A percentile compares a stretch with the other conserved stretches of the same genome.
These are phyloP conservation scores for Diloba caeruleocephala DNA, from an alignment of 2,888 invertebrate species.

Conservation along the genomic window DNA sequence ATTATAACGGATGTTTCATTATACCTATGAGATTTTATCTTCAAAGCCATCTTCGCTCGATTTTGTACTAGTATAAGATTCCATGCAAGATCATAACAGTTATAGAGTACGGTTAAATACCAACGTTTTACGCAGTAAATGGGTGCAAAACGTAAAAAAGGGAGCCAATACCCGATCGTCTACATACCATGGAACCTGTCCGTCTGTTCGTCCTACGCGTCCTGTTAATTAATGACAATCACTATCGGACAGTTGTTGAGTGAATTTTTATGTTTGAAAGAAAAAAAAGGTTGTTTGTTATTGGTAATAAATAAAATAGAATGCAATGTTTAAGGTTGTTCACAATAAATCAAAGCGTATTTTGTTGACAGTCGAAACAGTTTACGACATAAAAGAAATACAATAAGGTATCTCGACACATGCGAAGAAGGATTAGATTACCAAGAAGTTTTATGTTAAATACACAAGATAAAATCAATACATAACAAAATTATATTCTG, in stretches of 20 bases:
- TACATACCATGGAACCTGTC: constrained; percentile 65
- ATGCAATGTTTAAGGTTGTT: background rate
- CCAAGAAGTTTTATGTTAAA: constrained; percentile 31
- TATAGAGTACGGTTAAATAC: constrained; percentile 42
- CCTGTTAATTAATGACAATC: constrained; percentile 68
- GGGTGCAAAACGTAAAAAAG: constrained; percentile 41
- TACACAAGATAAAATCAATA: constrained; percentile 26
- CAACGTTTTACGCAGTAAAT: constrained; percentile 43
- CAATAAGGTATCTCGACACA: constrained; percentile 1
- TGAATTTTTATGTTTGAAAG: constrained; percentile 18
- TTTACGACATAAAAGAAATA: background rate
- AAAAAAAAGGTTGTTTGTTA: constrained; percentile 15
- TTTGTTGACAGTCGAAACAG: too few relatives aligned
- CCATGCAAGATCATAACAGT: constrained; percentile 52
- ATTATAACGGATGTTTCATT: constrained; percentile 33
- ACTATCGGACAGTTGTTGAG: constrained; percentile 60
- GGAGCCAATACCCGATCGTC: constrained; percentile 43
- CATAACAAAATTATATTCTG: constrained; percentile 25
- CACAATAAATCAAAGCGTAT: constrained; percentile 3
- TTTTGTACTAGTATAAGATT: constrained; percentile 41
- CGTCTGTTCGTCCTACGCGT: constrained; percentile 57
- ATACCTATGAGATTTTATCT: constrained; percentile 24
- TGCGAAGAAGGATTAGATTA: constrained; percentile 27
- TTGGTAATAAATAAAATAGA: constrained; percentile 6
- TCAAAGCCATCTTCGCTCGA: constrained; percentile 9